Evolutionary conservation across 2,888 invertebrate species (phyloP).

Genomic region (Tetranychus piercei): DNA sequence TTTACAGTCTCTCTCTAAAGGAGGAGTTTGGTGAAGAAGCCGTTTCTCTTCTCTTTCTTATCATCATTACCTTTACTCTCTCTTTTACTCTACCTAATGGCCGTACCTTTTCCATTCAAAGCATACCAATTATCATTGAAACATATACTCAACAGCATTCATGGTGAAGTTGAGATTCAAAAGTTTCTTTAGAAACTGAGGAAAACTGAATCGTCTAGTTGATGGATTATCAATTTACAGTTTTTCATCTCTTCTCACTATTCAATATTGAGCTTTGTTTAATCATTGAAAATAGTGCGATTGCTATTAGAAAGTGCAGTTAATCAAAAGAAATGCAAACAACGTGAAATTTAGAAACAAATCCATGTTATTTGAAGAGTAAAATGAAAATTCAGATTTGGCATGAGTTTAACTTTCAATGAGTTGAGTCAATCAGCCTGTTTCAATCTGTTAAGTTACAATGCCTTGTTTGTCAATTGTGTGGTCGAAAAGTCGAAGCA

Average conservation of each 20-base stretch:
- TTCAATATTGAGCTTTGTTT: constrained; percentile 33
- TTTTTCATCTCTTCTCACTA: background rate
- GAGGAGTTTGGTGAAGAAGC: background rate
- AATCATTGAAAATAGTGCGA: too few relatives aligned
- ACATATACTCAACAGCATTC: background rate
- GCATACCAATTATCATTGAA: background rate
- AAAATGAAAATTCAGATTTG: too few relatives aligned
- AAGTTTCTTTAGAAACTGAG: background rate
- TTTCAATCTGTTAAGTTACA: too few relatives aligned
- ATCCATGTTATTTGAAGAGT: too few relatives aligned
- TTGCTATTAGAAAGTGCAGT: too few relatives aligned
- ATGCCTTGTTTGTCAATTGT: too few relatives aligned
- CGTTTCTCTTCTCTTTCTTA: constrained; percentile 9
- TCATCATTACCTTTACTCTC: constrained; percentile 6
- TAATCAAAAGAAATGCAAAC: too few relatives aligned
- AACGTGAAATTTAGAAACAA: too few relatives aligned
- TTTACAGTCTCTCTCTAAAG: background rate
- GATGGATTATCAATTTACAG: background rate
- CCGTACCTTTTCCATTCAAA: background rate
- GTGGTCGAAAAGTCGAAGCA: too few relatives aligned
- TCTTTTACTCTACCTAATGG: constrained; percentile 8
- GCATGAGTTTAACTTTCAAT: too few relatives aligned
- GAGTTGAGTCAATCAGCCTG: too few relatives aligned
- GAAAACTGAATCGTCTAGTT: background rate
- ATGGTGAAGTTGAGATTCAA: background rate